Base-by-base conservation (phyloP, 2,888 invertebrate species). In the Liopterus haemorrhoidalis region DNA sequence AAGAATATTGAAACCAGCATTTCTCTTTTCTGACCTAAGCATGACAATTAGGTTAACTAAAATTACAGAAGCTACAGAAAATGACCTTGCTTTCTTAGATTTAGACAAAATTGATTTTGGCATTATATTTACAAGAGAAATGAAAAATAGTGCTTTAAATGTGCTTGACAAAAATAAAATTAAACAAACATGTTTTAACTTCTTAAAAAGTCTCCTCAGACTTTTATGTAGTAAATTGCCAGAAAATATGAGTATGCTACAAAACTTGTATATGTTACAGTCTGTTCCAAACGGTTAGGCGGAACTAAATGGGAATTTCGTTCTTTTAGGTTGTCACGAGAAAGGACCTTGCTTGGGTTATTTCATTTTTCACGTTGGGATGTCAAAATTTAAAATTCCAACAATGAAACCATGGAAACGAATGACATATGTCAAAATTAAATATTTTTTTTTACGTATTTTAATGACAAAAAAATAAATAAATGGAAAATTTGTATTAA, bases 1-100 rank as follows among this genome's bases (percentile, higher is more conserved):
- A 22, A 28, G 53, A 9, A 41, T 50, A 22, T 38, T 53, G 9
- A 50, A 51, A 28, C 41, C n/a, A n/a, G n/a, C 42, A 24, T 30
- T 22, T 35, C 22, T 35, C 11, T 20, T 20, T 12, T 20, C 5
- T 14, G 15, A 31, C 14, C 18, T 31, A 15, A 14, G 21, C 21
- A 6, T 20, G n/a, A 12, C n/a, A 19, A 18, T 11, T 11, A 20
- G 9, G 4, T 11, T 11, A 11, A 19, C 21, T 19, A 19, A 16
- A 19, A n/a, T 5, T 12, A 18, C 16, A 30, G 16, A 30, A 30
- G 16, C 14, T 11, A 33, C 33, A 19, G 11, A 20, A 18, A 33
- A 33, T 33, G 33, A n/a, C 12, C 21, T 33, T 20, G 18, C 33
- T 11, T 33, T 11, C 21, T 5, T 11, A 8, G 5, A 33, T 19